These are phyloP conservation scores for Perccottus glenii DNA, from an alignment of 2,113 vertebrate genomes.

Conservation along the genomic window DNA sequence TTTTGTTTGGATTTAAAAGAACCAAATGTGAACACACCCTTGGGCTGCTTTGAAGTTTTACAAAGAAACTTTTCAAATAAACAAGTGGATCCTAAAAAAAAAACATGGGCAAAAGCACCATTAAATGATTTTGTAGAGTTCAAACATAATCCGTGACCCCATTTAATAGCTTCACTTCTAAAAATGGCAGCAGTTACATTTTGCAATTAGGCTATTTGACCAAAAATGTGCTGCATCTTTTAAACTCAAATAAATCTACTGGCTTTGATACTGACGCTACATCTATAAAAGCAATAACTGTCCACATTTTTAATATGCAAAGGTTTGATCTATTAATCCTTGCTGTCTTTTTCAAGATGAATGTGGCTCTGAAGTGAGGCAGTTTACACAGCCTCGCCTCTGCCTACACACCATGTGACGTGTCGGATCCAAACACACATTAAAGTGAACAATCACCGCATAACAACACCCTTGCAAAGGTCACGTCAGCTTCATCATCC, in stretches of 20 bases:
- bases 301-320: background rate
- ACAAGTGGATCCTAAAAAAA: background rate
- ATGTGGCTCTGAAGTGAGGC: background rate
- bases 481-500: conserved; percentile 69
- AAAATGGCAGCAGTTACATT: conserved; percentile 1
- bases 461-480: conserved; percentile 67
- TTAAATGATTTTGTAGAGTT: conserved; percentile 8
- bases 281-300: background rate
- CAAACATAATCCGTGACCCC: background rate
- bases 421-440: conserved; percentile 46
- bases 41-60: conserved; percentile 1
- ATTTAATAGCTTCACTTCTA: background rate
- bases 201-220: conserved; percentile 5
- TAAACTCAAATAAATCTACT: background rate
- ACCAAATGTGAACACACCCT: background rate
- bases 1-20: background rate
- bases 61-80: conserved; percentile 14
- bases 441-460: conserved; percentile 66
- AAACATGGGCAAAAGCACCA: background rate
- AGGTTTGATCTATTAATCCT: background rate
- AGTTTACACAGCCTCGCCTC: conserved; percentile 25
- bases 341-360: background rate
- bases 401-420: conserved; percentile 32
- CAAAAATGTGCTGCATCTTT: background rate
- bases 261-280: background rate